Base-by-base conservation (phyloP, 2,113 vertebrate genomes). In the Syrmaticus mikado region DNA sequence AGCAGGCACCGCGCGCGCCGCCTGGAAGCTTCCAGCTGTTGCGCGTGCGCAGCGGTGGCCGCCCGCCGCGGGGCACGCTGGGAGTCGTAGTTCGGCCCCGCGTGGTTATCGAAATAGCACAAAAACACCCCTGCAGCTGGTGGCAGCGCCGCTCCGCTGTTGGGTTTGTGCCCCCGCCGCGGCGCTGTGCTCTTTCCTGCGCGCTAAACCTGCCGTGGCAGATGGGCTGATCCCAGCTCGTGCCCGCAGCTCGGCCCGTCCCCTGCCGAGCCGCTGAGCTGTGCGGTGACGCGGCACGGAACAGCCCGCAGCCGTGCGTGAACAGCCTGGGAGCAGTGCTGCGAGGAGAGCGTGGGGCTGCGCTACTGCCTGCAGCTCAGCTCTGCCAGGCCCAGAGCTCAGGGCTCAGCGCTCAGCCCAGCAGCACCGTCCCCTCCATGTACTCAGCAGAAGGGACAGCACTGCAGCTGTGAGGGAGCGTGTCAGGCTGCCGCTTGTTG, bases 11-110 rank as follows among this genome's bases (percentile, higher is more conserved):
- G 81, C 95, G 84, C 34, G n/a, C 3, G 50, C 52, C 79, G 77
- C 64, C 95, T 95, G 71, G 94, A 91, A 94, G n/a, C 2, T 91
- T 95, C 98, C 95, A 94, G 21, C 73, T 21, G 36, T 11, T 3
- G 79, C 95, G 75, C 87, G 84, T 4, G 82, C 82, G 91, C 75
- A 2, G 25, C 1, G 2, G 8, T 2, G 5, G 27, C 2, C 2
- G 22, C 4, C 5, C 27, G 45, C 58, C 75, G 88, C 87, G 25
- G 34, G 17, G 93, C 36, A 48, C 60, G 89, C 85, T 45, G 97
- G 97, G 91, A 60, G 57, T 6, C 66, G 94, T 82, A 94, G 95
- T 95, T 32, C 22, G 7, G 62, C 48, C 46, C 48, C 22, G 48
- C 22, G 22, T 46, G 46, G 20, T 46, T 46, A 21, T 21, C 6